Percentiles rank a stretch among this genome's conserved stretches.
phyloP scores from a whole-genome alignment of 2,113 vertebrate genomes.

The Poeciliopsis occidentalis region DNA sequence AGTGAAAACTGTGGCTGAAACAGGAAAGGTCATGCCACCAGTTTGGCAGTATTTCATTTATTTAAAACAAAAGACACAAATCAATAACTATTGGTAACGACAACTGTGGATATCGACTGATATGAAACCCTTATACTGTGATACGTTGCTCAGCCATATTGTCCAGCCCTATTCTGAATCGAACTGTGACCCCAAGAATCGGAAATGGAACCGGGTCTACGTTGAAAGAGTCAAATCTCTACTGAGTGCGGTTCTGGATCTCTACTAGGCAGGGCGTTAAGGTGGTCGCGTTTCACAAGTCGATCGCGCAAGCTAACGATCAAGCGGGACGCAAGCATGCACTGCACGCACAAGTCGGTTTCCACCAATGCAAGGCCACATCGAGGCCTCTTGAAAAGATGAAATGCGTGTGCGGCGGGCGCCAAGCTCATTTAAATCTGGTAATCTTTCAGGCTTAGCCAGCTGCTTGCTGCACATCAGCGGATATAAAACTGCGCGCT shows the following conservation, averaged over 20 bases:
- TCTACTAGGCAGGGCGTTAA: conserved; percentile 19
- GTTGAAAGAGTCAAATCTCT: too few relatives aligned
- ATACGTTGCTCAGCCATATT: too few relatives aligned
- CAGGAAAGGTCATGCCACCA: too few relatives aligned
- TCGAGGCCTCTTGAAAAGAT: conserved; percentile 18
- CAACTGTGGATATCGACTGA: too few relatives aligned
- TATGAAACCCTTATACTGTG: too few relatives aligned
- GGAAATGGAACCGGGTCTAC: too few relatives aligned
- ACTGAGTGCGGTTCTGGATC: neutral
- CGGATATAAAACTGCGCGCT: conserved; percentile 42
- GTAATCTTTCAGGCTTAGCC: conserved; percentile 33
- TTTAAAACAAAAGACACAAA: too few relatives aligned
- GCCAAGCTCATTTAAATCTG: conserved; percentile 28
- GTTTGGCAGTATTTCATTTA: too few relatives aligned
- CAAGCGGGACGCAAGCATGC: conserved; percentile 8
- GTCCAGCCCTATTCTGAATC: too few relatives aligned
- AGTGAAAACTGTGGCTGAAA: too few relatives aligned
- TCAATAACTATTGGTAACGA: too few relatives aligned
- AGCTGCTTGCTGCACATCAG: conserved; percentile 38
- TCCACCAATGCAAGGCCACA: neutral
- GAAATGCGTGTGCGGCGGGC: conserved; percentile 15
- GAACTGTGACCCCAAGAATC: too few relatives aligned
- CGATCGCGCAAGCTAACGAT: conserved; percentile 2
- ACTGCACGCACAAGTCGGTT: neutral
- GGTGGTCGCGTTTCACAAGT: conserved; percentile 1